Percentiles rank a stretch among this genome's conserved stretches.
Evolutionary conservation across 2,113 vertebrate species (phyloP).

Genomic region (Suncus etruscus): DNA sequence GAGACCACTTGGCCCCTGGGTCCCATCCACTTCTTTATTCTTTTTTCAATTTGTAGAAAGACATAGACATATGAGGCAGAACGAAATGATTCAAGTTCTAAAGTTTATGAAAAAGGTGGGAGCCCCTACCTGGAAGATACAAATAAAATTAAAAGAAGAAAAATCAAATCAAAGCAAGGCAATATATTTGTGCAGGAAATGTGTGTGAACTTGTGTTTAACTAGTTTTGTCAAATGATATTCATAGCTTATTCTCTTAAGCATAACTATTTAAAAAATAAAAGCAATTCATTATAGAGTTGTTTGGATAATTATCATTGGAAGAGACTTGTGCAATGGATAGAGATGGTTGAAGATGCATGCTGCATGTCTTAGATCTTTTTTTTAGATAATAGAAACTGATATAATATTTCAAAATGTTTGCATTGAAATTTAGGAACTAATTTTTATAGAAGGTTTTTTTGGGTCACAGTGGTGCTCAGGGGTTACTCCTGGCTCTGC

Average conservation of each 20-base stretch:
- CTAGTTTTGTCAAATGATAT: slow-evolving; percentile 61
- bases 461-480: too few relatives aligned
- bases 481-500: too few relatives aligned
- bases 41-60: too few relatives aligned
- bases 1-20: too few relatives aligned
- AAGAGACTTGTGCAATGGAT: slow-evolving; percentile 1
- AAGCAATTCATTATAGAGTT: slow-evolving; percentile 54
- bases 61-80: too few relatives aligned
- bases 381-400: slow-evolving; percentile 1
- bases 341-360: not conserved
- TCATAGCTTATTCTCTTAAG: slow-evolving; percentile 52
- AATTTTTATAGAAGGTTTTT: slow-evolving; percentile 34
- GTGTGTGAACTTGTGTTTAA: not conserved
- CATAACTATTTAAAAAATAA: slow-evolving; percentile 47
- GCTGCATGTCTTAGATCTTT: not conserved
- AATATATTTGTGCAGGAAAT: slow-evolving; percentile 8
- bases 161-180: too few relatives aligned
- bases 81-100: too few relatives aligned
- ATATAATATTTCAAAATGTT: not conserved
- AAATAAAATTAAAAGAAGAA: too few relatives aligned
- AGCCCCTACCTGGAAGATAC: too few relatives aligned
- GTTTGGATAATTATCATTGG: slow-evolving; percentile 19
- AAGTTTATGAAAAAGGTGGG: too few relatives aligned
- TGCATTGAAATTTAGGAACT: slow-evolving; percentile 51
- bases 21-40: too few relatives aligned